These are phyloP conservation scores for Mylabris phalerata DNA, from an alignment of 1,140 invertebrate genomes.

Conservation along the genomic window DNA sequence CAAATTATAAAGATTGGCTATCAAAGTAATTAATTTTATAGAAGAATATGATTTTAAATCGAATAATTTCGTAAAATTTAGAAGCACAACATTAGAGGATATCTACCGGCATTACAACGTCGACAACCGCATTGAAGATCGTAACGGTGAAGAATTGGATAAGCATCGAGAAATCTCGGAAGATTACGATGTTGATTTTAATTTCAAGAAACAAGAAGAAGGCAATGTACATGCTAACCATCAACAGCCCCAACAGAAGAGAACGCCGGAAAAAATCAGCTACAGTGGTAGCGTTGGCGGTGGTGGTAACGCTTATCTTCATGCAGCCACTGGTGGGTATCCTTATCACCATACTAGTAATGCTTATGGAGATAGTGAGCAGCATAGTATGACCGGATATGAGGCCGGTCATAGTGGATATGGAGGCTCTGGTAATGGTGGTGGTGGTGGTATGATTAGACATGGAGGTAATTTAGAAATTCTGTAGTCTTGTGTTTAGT, in stretches of 20 bases:
- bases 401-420: neutral
- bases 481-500: too few species aligned
- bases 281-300: too few species aligned
- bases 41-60: too few species aligned
- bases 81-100: conserved; percentile 55
- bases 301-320: conserved; percentile 13
- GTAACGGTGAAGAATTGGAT: conserved; percentile 27
- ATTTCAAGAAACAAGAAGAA: conserved; percentile 32
- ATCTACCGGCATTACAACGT: conserved; percentile 49
- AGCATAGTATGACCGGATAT: conserved; percentile 2
- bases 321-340: neutral
- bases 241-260: neutral
- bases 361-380: conserved; percentile 2
- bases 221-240: neutral
- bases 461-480: neutral
- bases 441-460: conserved; percentile 14
- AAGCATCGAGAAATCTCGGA: conserved; percentile 35
- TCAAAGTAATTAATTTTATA: conserved; percentile 45
- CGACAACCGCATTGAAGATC: conserved; percentile 32
- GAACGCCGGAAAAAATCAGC: conserved; percentile 18
- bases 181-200: conserved; percentile 45
- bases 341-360: neutral
- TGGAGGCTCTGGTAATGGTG: conserved; percentile 1
- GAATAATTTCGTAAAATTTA: conserved; percentile 22
- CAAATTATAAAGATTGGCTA: conserved; percentile 61